Base-by-base conservation (phyloP, 1,140 invertebrate species). In the Gonatopus flavifemur region DNA sequence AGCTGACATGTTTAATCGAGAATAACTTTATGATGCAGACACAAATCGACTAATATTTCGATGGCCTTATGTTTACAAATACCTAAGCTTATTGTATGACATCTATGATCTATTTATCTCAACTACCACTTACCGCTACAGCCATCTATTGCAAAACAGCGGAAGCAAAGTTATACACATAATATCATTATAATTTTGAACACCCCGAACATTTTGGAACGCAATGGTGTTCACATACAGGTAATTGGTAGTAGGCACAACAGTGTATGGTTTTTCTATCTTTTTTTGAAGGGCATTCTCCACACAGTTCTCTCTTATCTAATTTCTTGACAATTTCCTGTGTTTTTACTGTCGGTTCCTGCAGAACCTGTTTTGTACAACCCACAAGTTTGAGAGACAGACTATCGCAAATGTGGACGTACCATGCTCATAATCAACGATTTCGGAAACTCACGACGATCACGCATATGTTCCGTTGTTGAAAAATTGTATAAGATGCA, bases 401-500 rank as follows among this genome's bases (percentile, higher is more conserved):
- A 28, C 6, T 28, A 6, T 28, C 12, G 6, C 6, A 28, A 7
- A 28, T 28, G 25, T 12, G 25, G 25, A 7, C 12, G 6, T 6
- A 28, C 25, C 6, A 28, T 6, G 6, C 6, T 18, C 15, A 40
- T 37, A 8, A 30, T 43, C 20, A 57, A 36, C 21, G 47, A 22
- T n/a, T 50, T 49, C 33, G 50, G 31, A 47, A 58, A 62, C 2
- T 45, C 38, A 47, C 33, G 32, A 1, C 35, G 28, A 31, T 33
- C 13, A 25, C 49, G 21, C 40, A 25, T 33, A 3, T 50, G 25
- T 19, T 59, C 56, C n/a, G 32, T 33, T 32, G 10, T 25, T 16
- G 28, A 41, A 15, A 55, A 51, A 42, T 64, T 55, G 28, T 61
- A 51, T 25, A 61, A 53, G 38, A 64, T 52, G 21, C 21, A 44